Percentiles rank a stretch among this genome's conserved stretches.
Evolutionary conservation across 2,797 vertebrate genomes (phyloP).

Genomic region (Crocodylus rhombifer): DNA sequence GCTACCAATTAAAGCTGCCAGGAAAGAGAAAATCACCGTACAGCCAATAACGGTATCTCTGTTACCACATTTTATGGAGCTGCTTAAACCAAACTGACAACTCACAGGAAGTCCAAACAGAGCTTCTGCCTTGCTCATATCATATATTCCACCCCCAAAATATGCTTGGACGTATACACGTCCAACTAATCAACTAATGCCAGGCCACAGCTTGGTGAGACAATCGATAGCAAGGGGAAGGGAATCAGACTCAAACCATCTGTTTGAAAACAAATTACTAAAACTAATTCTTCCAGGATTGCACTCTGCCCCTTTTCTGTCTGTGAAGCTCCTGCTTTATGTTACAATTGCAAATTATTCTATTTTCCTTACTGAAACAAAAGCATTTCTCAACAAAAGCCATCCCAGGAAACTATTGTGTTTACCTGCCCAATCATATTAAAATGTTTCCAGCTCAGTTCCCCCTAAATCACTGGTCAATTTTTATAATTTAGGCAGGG

Average conservation of each 20-base stretch:
- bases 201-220: neutral
- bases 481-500: neutral
- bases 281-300: neutral
- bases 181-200: neutral
- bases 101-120: rapidly evolving
- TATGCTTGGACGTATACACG: neutral
- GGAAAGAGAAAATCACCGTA: neutral
- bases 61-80: neutral
- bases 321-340: neutral
- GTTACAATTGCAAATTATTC: no score
- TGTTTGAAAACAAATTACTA: neutral
- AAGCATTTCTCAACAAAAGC: no score
- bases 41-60: neutral
- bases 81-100: neutral
- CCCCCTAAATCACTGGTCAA: neutral
- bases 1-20: neutral
- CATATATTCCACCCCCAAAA: neutral
- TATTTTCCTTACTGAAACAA: no score
- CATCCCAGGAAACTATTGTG: no score
- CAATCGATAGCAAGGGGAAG: neutral
- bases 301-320: neutral
- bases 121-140: neutral
- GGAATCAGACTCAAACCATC: neutral
- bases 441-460: neutral
- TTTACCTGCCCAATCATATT: neutral